phyloP scores from a whole-genome alignment of 2,797 vertebrate species.

The Ctenosaura bakeri region DNA sequence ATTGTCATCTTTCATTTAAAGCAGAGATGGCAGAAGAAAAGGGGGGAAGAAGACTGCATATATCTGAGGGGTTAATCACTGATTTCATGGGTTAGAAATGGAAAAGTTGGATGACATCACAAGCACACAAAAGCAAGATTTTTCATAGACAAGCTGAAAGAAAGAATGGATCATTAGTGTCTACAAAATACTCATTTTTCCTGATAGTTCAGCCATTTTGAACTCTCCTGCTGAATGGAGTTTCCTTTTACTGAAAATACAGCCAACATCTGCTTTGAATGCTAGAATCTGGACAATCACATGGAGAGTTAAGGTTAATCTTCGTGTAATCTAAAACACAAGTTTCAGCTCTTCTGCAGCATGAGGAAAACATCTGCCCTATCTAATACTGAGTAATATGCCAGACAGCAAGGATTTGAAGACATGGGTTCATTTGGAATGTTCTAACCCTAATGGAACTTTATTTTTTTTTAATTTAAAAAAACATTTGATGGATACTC shows the following conservation, averaged over 20 bases:
- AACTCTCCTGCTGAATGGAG: constrained; percentile 51
- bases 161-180: constrained; percentile 56
- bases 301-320: constrained; percentile 34
- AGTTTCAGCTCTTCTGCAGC: constrained; percentile 32
- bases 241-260: constrained; percentile 52
- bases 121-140: constrained; percentile 21
- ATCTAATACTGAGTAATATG: constrained; percentile 17
- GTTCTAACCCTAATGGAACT: not conserved
- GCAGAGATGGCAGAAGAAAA: constrained; percentile 35
- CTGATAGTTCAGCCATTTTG: constrained; percentile 45
- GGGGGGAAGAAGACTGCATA: constrained; percentile 40
- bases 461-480: constrained; percentile 23
- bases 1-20: constrained; percentile 56
- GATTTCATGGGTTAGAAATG: constrained; percentile 35
- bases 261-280: constrained; percentile 61
- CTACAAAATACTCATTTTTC: constrained; percentile 15
- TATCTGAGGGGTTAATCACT: constrained; percentile 27
- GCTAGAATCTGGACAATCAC: constrained; percentile 40
- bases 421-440: constrained; percentile 17
- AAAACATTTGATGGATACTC: constrained; percentile 12
- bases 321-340: constrained; percentile 12
- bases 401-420: constrained; percentile 43
- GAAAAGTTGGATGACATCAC: constrained; percentile 19
- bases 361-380: constrained; percentile 11
- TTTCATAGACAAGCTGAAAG: constrained; percentile 52